Evolutionary conservation across 2,888 invertebrate genomes (phyloP).

Genomic region (Dryococelus australis): DNA sequence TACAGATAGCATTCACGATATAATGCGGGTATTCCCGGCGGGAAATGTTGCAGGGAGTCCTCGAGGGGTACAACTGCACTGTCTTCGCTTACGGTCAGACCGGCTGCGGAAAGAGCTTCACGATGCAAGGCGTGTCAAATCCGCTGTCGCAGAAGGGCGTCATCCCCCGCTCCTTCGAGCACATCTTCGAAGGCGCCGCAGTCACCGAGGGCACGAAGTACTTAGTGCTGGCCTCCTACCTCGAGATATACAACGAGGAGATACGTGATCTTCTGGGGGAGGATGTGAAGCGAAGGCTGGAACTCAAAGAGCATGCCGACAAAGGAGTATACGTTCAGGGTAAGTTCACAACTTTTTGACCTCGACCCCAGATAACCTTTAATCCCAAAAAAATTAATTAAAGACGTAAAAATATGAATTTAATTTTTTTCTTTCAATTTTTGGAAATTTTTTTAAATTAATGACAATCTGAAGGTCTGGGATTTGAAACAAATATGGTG

Average conservation of each 20-base stretch:
- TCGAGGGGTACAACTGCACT: slow-evolving; percentile 92
- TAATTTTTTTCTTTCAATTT: too few species aligned
- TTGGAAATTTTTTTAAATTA: too few species aligned
- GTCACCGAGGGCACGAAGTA: slow-evolving; percentile 75
- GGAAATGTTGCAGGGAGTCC: slow-evolving; percentile 68
- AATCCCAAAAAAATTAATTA: too few species aligned
- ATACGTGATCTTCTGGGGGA: slow-evolving; percentile 73
- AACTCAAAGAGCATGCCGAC: slow-evolving; percentile 72
- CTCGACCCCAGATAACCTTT: too few species aligned
- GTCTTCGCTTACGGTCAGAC: slow-evolving; percentile 95
- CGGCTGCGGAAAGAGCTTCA: slow-evolving; percentile 89
- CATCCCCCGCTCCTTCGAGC: slow-evolving; percentile 84
- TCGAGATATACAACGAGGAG: slow-evolving; percentile 88
- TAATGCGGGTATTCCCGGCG: too few species aligned
- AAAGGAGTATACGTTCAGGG: slow-evolving; percentile 72
- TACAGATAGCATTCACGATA: too few species aligned
- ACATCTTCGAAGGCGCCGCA: slow-evolving; percentile 85
- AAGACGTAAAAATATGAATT: too few species aligned
- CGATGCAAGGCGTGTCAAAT: slow-evolving; percentile 79
- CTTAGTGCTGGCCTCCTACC: slow-evolving; percentile 78
- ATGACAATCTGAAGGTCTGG: too few species aligned
- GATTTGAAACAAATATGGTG: too few species aligned
- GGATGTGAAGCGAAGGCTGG: slow-evolving; percentile 66
- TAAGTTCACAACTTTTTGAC: slow-evolving; percentile 48
- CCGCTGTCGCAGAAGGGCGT: slow-evolving; percentile 66